These are phyloP conservation scores for Stegodyphus dumicola DNA, from an alignment of 1,140 invertebrate genomes.

Conservation along the genomic window DNA sequence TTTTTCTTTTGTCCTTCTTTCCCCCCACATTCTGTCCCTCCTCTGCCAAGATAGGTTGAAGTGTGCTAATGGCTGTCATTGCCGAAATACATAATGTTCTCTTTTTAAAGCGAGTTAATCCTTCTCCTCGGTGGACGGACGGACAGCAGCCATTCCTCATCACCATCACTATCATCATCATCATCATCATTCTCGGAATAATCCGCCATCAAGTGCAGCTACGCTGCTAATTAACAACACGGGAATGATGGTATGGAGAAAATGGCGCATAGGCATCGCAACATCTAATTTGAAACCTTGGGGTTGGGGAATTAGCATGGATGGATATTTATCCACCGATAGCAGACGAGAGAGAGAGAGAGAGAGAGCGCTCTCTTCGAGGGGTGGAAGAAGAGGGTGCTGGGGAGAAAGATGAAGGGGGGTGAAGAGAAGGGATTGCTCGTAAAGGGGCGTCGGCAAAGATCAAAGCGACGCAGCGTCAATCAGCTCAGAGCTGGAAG, in stretches of 20 bases:
- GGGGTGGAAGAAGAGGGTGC: neutral
- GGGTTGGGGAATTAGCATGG: slow-evolving; percentile 57
- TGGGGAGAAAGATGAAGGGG: neutral
- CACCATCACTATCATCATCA: slow-evolving; percentile 21
- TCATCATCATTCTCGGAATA: slow-evolving; percentile 14
- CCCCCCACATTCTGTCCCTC: neutral
- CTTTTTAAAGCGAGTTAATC: slow-evolving; percentile 30
- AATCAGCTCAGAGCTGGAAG: slow-evolving; percentile 52
- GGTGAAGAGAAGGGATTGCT: slow-evolving; percentile 34
- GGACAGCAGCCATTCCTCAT: slow-evolving; percentile 23
- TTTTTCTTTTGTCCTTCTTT: neutral
- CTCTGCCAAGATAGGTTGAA: neutral
- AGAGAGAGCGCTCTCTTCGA: neutral
- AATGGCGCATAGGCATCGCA: slow-evolving; percentile 38
- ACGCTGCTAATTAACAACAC: slow-evolving; percentile 49
- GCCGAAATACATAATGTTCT: slow-evolving; percentile 11
- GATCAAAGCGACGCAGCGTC: slow-evolving; percentile 60
- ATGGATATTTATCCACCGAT: slow-evolving; percentile 53
- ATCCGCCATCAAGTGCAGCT: slow-evolving; percentile 50
- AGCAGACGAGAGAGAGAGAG: neutral
- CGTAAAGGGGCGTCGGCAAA: slow-evolving; percentile 50
- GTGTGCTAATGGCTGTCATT: slow-evolving; percentile 50
- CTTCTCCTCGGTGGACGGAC: slow-evolving; percentile 25
- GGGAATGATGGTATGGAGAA: slow-evolving; percentile 18
- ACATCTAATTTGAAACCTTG: slow-evolving; percentile 61